Base-by-base conservation (phyloP, 1,140 invertebrate genomes). In the Triops cancriformis region DNA sequence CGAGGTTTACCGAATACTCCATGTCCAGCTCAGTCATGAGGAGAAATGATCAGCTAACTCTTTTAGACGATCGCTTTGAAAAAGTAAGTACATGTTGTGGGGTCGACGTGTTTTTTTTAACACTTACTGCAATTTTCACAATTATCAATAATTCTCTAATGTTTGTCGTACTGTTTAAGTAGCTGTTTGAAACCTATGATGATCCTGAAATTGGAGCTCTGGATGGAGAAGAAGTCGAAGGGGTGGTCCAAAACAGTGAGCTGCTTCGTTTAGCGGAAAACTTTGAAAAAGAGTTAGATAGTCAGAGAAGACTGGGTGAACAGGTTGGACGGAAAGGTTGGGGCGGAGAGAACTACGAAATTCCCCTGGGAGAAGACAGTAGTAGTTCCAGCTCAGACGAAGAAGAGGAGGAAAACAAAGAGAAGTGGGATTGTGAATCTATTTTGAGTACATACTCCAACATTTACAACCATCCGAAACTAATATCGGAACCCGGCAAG, bases 341-440 rank as follows among this genome's bases (percentile, higher is more conserved):
- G 77, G 41, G 76, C 74, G 26, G 80, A 82, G 14, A 81, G 73
- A 80, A 72, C 73, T 82, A 73, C 51, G 9, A 43, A 78, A 23
- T 74, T 43, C 26, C 45, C 41, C 37, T 73, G 74, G 84, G 76
- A 79, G 79, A 83, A 72, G 41, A 76, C 42, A 41, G 77, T 73
- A 5, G 79, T 86, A 84, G 82, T 82, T 85, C 82, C 87, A 89
- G 80, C 86, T 88, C 75, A 80, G 85, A 87, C 26, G 86, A 88
- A n/a, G 87, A 88, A 64, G 87, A 87, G 0, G 88, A 89, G 26
- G 85, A 88, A 31, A 87, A 89, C 28, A 87, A 89, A 81, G 90
- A 92, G 84, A 91, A 91, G 84, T 98, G 94, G 93, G 96, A 98
- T 86, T 98, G 96, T 85, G 92, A 98, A 86, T 94, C 93, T 78